Conservation (phyloP, 2,797 vertebrate genomes). For the Chelon labrosus region DNA sequence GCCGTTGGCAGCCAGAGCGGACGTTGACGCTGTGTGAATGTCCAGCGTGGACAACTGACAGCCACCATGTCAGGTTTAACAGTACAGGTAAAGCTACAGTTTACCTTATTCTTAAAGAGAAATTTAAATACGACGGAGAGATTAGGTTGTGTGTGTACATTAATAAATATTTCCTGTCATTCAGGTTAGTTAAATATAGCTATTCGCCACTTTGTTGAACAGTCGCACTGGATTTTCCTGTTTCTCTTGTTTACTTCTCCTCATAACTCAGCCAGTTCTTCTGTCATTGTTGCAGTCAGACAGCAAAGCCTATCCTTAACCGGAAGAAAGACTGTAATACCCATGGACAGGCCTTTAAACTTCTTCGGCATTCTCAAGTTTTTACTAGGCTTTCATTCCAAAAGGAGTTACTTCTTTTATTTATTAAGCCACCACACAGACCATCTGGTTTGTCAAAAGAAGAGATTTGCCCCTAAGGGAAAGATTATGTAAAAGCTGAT, state of each 20-base stretch:
- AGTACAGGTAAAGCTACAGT: slow-evolving; percentile 69
- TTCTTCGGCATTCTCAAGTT: no score
- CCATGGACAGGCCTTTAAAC: no score
- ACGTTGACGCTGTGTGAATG: slow-evolving; percentile 18
- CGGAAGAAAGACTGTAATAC: neutral
- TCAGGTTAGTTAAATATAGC: neutral
- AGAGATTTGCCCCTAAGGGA: neutral
- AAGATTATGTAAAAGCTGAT: neutral
- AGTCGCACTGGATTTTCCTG: slow-evolving; percentile 63
- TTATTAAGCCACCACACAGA: neutral
- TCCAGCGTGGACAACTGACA: slow-evolving; percentile 16
- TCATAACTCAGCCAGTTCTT: slow-evolving; percentile 11
- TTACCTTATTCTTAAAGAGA: fast-evolving
- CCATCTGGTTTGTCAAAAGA: neutral
- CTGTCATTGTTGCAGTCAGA: neutral
- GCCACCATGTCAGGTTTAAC: slow-evolving; percentile 77
- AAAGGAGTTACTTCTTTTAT: neutral
- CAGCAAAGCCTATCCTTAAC: neutral
- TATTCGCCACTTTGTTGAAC: neutral
- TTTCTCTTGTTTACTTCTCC: slow-evolving; percentile 59
- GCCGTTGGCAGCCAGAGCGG: slow-evolving; percentile 2
- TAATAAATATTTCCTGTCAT: neutral
- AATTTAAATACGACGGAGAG: neutral
- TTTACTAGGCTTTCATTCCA: neutral
- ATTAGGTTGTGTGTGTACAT: neutral